Conservation (phyloP, 2,797 vertebrate species). For the Danio aesculapii region DNA sequence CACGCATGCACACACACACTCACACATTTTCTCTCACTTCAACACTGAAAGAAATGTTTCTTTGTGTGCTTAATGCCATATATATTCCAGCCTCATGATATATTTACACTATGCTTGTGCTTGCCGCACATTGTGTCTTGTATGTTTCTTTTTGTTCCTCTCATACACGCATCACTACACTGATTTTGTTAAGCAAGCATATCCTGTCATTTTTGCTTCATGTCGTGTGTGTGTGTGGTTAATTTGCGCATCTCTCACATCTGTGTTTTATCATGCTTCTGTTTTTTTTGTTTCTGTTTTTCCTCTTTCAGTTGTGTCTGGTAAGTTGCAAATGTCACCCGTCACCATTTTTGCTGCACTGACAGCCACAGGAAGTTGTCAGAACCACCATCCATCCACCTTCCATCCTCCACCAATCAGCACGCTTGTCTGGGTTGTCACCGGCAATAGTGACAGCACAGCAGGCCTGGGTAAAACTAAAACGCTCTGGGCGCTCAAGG, state of each 20-base stretch:
- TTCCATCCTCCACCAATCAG: constrained; percentile 92
- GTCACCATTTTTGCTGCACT: constrained; percentile 92
- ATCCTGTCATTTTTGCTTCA: constrained; percentile 60
- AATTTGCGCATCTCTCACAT: constrained; percentile 81
- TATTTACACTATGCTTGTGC: constrained; percentile 34
- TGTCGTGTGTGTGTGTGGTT: constrained; percentile 75
- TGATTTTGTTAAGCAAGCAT: constrained; percentile 29
- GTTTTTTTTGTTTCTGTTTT: constrained; percentile 75
- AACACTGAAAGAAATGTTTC: constrained; percentile 24
- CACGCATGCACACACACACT: too few relatives aligned
- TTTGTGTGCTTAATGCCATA: constrained; percentile 7
- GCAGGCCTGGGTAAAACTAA: constrained; percentile 88
- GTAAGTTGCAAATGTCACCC: constrained; percentile 99
- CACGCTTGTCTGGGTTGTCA: constrained; percentile 91
- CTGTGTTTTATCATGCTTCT: constrained; percentile 76
- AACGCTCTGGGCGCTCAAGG: constrained; percentile 74
- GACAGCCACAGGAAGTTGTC: constrained; percentile 93
- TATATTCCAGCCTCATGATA: background rate
- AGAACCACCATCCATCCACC: constrained; percentile 87
- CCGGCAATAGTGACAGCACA: constrained; percentile 88
- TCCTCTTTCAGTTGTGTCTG: constrained; percentile 96
- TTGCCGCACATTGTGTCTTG: constrained; percentile 30
- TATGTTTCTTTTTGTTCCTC: constrained; percentile 15
- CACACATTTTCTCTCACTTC: background rate
- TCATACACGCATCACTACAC: constrained; percentile 24